Evolutionary conservation across 2,113 vertebrate genomes (phyloP), one percentile per base, ranked within the genome.

Genomic region (Malurus alboscapulatus): DNA sequence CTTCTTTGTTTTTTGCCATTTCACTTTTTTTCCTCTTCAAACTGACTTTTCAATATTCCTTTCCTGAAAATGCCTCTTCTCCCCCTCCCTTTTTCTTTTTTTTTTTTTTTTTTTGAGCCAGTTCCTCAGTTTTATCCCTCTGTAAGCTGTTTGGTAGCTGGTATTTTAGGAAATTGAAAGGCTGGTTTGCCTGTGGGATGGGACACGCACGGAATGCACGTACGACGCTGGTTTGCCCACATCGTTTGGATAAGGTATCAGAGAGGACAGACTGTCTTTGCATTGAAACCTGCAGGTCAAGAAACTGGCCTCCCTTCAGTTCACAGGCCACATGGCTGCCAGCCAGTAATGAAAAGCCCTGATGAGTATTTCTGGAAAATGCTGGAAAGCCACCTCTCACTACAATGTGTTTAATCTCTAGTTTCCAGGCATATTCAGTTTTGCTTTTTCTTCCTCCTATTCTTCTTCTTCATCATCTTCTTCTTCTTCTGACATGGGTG

Each of bases 261-360:
- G 92, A 29, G 66, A 92, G 84, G 48, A 89, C 87, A 91, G 84
- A 51, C 87, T 96, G 88, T 84, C 91, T 93, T 69, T 90, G 91
- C 91, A 65, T 38, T 67, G 94, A 84, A 95, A 73, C 69, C 88
- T 84, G 54, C 77, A 82, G 89, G 91, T 93, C 94, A 92, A 94
- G 80, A 82, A 92, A 38, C 65, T 84, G 92, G 88, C 94, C 81
- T 94, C 69, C 57, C 91, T 86, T 94, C 86, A 81, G 65, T 68
- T 87, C 77, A 81, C 1, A 42, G 92, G 80, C 68, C 3, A 2
- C 6, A 3, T 91, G 93, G 91, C 77, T 89, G 80, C 81, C 91
- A 88, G 88, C 91, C 94, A 93, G 87, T 84, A 88, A 96, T 92
- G 88, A 65, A 89, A 96, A 95, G 94, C 88, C 91, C 92, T 84